Evolutionary conservation across 2,888 invertebrate species (phyloP), one percentile per base, ranked within the genome.

Genomic region (Sinelater perroti): DNA sequence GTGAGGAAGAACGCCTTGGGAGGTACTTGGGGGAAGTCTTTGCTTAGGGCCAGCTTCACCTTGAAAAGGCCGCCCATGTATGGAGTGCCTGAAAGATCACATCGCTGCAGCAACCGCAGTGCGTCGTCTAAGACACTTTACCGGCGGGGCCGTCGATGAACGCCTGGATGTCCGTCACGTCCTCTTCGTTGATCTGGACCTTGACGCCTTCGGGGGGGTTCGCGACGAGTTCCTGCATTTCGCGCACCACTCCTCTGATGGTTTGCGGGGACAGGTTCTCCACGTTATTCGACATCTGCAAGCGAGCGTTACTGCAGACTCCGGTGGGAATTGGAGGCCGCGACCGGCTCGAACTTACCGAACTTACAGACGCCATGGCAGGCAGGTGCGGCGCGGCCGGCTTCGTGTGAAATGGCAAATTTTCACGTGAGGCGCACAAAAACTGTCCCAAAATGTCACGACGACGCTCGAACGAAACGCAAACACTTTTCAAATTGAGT

Each of bases 251-350:
- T 72, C 91, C 87, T 63, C 93, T 82, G 56, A 95, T 90, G 62
- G 90, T 91, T 83, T 96, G 95, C 63, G 97, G 96, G 61, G 95
- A 93, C 71, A 96, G 84, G 82, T 97, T 97, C 83, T 97, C 97
- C 68, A 94, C 91, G 81, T 94, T 94, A 68, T 76, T 78, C 47
- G 93, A 93, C 84, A 91, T 90, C 87, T 88, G 74, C 64, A 79
- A 76, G 44, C 50, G 26, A 8, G 2, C 10, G 10, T 28, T 28
- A 28, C 10, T 10, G 10, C n/a, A n/a, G n/a, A 17, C 10, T 36
- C 11, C 7, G 2, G 17, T 2, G 17, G 16, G 2, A 36, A 36
- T 7, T 2, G n/a, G 10, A 26, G 5, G 7, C 2, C 7, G 10
- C 17, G 35, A 6, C 16, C 3, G 1, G 14, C 2, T 35, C 11